Evolutionary conservation across 2,888 invertebrate species (phyloP).

Genomic region (Cataglyphis altisquamis): DNA sequence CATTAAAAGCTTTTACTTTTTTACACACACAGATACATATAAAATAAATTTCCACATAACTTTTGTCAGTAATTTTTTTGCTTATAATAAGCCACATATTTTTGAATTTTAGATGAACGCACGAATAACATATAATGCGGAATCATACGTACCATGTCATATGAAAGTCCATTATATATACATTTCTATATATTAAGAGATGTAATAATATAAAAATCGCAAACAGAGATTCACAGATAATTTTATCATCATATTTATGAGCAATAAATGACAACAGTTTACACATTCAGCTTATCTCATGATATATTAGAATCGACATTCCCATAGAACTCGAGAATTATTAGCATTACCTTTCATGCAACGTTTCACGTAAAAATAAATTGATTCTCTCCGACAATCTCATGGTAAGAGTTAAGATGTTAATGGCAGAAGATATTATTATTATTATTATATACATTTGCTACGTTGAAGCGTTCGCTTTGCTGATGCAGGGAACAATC

Average conservation of each 20-base stretch:
- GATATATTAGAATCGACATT: conserved; percentile 16
- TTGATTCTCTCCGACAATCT: conserved; percentile 16
- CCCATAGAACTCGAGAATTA: background rate
- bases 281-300: background rate
- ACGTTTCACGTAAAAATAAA: conserved; percentile 2
- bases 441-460: conserved; percentile 29
- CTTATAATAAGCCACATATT: background rate
- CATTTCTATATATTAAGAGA: background rate
- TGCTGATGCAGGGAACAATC: conserved; percentile 37
- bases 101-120: background rate
- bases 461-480: conserved; percentile 22
- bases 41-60: background rate
- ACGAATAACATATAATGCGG: background rate
- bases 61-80: background rate
- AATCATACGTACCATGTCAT: background rate
- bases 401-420: conserved; percentile 16
- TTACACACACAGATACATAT: background rate
- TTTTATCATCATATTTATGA: background rate
- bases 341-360: background rate
- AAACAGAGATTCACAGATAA: background rate
- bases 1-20: background rate
- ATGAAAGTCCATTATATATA: background rate
- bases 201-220: background rate
- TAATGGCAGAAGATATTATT: conserved; percentile 25
- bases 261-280: background rate